Base-by-base conservation (phyloP, 2,113 vertebrate species). In the Nothobranchius furzeri region DNA sequence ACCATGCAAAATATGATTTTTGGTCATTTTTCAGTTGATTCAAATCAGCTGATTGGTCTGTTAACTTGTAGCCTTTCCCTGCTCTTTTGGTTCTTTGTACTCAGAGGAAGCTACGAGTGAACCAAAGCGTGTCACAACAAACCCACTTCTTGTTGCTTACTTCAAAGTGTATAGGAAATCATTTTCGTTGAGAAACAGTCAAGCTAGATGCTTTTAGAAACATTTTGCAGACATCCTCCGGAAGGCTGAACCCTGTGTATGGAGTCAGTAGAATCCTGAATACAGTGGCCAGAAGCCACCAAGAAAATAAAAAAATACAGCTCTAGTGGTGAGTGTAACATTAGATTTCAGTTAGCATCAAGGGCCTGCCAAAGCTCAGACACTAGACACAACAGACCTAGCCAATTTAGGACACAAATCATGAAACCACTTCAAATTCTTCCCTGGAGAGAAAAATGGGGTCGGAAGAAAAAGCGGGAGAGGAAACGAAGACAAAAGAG, bases 321-420 rank as follows among this genome's bases (percentile, higher is more conserved):
- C 61, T 85, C 73, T 76, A 81, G 68, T 20, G 60, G 58, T 17
- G 61, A 77, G 64, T 47, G 7, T 66, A 76, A 68, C 60, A 57
- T 84, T 76, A 74, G 77, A 90, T 90, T 84, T 85, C 73, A 75
- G 51, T 66, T 79, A 78, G 68, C 60, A 78, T 83, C 68, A 48
- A 83, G 60, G 64, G 79, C 50, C 70, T 83, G 76, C 73, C 68
- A 81, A 75, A 69, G 64, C 74, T 66, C 68, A 74, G 85, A 78
- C 79, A 76, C 60, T 75, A 90, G 87, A 89, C 88, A 90, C 78
- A 91, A 89, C 86, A 90, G 86, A 80, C 78, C 73, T 53, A 78
- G 45, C 43, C 81, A 75, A 52, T 78, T 77, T 76, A 73, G 56
- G 73, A 84, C 87, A 83, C 73, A 84, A 84, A 87, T 72, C 55